These are phyloP conservation scores for Grapholita molesta DNA, from an alignment of 1,140 invertebrate genomes.

Conservation along the genomic window DNA sequence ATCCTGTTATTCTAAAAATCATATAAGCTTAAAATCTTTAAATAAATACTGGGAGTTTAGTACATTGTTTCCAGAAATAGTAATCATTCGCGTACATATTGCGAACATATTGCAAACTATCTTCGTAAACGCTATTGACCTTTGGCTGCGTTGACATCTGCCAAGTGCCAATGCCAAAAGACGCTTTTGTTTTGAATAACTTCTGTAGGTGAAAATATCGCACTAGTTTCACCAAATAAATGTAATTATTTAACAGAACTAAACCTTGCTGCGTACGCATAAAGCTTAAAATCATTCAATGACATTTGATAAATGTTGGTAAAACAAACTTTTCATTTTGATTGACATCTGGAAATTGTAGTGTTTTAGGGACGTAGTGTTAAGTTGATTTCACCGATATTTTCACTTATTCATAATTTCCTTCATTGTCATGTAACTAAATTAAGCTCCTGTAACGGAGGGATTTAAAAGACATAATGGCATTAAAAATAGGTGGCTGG, in stretches of 20 bases:
- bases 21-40: too few species aligned
- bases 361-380: slow-evolving; percentile 8
- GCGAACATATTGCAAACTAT: not conserved
- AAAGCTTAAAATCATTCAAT: not conserved
- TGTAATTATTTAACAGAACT: not conserved
- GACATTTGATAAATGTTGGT: not conserved
- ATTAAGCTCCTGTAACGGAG: slow-evolving; percentile 1
- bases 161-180: too few species aligned
- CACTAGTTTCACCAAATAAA: not conserved
- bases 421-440: not conserved
- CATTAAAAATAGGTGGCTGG: slow-evolving; percentile 51
- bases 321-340: not conserved
- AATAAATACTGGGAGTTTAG: too few species aligned
- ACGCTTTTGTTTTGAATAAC: slow-evolving; percentile 12
- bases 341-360: not conserved
- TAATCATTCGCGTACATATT: not conserved
- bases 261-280: not conserved
- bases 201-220: not conserved
- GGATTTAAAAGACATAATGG: slow-evolving; percentile 32
- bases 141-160: slow-evolving; percentile 3
- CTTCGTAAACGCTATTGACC: not conserved
- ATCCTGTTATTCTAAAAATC: too few species aligned
- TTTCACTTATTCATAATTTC: slow-evolving; percentile 1
- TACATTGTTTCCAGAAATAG: not conserved
- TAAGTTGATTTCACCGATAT: slow-evolving; percentile 4